Conservation (phyloP, 2,113 vertebrate species). For the Panurus biarmicus region DNA sequence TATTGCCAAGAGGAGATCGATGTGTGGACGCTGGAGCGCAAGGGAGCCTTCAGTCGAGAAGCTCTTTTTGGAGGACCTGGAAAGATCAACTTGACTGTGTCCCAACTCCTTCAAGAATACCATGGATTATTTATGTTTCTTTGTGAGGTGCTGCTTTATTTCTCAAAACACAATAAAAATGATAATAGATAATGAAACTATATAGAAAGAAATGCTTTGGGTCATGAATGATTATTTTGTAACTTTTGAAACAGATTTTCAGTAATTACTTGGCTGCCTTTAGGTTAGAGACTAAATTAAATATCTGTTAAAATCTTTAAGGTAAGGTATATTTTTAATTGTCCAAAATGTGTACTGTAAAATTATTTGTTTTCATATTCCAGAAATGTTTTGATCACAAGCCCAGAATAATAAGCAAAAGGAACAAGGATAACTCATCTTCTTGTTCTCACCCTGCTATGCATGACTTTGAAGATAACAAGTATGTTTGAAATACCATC, state of each 20-base stretch:
- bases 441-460: constrained; percentile 92
- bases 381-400: constrained; percentile 99
- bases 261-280: background rate
- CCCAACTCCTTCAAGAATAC: constrained; percentile 89
- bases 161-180: background rate
- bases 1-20: constrained; percentile 99
- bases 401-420: constrained; percentile 98
- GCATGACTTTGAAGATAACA: constrained; percentile 91
- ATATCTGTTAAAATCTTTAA: background rate
- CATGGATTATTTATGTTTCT: constrained; percentile 95
- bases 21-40: constrained; percentile 93
- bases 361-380: constrained; percentile 58
- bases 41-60: constrained; percentile 90
- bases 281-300: background rate
- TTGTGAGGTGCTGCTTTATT: constrained; percentile 80
- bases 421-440: constrained; percentile 85
- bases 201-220: background rate
- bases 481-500: constrained; percentile 76
- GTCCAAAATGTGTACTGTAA: background rate
- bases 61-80: constrained; percentile 83
- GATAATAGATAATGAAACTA: background rate
- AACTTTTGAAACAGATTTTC: background rate
- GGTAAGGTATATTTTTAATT: background rate
- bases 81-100: constrained; percentile 80
- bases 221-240: background rate